Percentiles rank a stretch among this genome's conserved stretches.
These are phyloP conservation scores for Drosophila yakuba DNA, from an alignment of 1,140 invertebrate genomes.

Conservation along the genomic window DNA sequence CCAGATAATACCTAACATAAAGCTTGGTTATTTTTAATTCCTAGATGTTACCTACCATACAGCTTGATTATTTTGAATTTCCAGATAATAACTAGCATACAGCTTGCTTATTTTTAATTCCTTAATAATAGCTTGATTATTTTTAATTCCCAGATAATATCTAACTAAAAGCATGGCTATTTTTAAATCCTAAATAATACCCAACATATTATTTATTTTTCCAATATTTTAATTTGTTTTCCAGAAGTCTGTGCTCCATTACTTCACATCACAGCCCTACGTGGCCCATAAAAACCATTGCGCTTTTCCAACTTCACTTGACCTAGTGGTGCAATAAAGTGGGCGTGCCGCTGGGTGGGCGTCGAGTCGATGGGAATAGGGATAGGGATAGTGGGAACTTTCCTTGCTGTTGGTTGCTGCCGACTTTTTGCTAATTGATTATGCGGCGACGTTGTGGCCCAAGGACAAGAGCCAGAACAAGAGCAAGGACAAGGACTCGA, in stretches of 20 bases:
- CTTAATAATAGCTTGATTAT: too few relatives aligned
- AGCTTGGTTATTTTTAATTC: too few relatives aligned
- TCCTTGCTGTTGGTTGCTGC: slow-evolving; percentile 6
- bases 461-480: slow-evolving; percentile 34
- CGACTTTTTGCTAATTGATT: slow-evolving; percentile 43
- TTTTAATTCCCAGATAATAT: too few relatives aligned
- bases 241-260: neutral
- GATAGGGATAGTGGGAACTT: slow-evolving; percentile 23
- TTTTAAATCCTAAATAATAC: too few relatives aligned
- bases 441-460: slow-evolving; percentile 40
- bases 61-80: too few relatives aligned
- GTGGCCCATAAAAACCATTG: neutral
- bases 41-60: too few relatives aligned
- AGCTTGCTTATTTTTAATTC: too few relatives aligned
- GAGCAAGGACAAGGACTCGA: slow-evolving; percentile 33
- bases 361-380: slow-evolving; percentile 7
- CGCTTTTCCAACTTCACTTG: slow-evolving; percentile 17
- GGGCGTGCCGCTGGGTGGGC: slow-evolving; percentile 14
- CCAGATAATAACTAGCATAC: too few relatives aligned
- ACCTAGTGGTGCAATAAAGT: slow-evolving; percentile 30
- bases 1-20: too few relatives aligned
- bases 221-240: neutral
- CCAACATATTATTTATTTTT: too few relatives aligned
- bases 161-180: too few relatives aligned
- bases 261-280: neutral